These are phyloP conservation scores for Anas georgica DNA, from an alignment of 2,797 vertebrate species.

Conservation along the genomic window DNA sequence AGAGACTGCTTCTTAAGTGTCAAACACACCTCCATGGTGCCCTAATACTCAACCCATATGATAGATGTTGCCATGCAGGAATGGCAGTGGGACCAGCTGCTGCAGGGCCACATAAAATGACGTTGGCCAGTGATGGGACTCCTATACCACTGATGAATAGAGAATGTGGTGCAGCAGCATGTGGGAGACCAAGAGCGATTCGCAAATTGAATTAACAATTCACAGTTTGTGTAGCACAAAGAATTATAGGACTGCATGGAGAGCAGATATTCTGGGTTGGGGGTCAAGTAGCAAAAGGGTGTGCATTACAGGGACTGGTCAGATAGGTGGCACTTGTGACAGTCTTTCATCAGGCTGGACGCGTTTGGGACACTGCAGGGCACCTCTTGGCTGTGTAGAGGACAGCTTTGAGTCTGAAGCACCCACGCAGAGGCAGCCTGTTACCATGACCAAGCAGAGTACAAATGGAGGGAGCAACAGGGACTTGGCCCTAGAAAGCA, in stretches of 20 bases:
- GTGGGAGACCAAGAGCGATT: not conserved
- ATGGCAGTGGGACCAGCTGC: rapidly evolving
- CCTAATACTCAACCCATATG: rapidly evolving
- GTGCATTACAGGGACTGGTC: not conserved
- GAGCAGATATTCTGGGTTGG: not conserved
- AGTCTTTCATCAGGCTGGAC: not conserved
- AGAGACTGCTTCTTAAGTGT: not conserved
- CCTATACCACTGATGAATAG: not conserved
- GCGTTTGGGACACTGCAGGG: not conserved
- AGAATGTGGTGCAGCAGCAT: not conserved
- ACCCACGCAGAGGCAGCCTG: not conserved
- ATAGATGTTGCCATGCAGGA: rapidly evolving
- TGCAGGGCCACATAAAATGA: not conserved
- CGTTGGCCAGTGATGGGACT: not conserved
- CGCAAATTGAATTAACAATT: not conserved
- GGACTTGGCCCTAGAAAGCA: not conserved
- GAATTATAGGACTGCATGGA: rapidly evolving
- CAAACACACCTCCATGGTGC: not conserved
- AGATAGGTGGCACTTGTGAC: not conserved
- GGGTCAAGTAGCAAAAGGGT: not conserved
- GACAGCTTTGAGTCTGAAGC: not conserved
- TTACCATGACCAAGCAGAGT: not conserved
- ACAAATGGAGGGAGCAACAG: rapidly evolving
- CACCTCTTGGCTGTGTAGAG: not conserved
- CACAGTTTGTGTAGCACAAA: too few species aligned